Base-by-base conservation (phyloP, 2,113 vertebrate species). In the Leptobrachium leishanense region DNA sequence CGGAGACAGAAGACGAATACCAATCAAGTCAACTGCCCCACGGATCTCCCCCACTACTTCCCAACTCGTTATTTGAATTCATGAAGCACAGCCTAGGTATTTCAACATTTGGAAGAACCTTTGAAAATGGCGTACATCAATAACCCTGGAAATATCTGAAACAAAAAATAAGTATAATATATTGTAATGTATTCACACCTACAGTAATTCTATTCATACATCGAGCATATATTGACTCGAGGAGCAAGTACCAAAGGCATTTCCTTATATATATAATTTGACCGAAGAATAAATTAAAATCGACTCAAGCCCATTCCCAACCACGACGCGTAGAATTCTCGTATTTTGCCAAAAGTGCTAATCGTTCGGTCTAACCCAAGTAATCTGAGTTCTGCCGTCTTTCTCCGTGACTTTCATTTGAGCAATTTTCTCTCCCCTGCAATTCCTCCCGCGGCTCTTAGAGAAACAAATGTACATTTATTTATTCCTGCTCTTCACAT, bases 341-440 rank as follows among this genome's bases (percentile, higher is more conserved):
- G 31, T 75, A 13, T 68, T 43, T 57, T 77, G 53, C 65, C 65
- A 77, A 13, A 69, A 54, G 42, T 55, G 20, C 55, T 69, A 70
- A 59, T 77, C 75, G 41, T 40, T 5, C 2, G 2, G 8, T 46
- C 20, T 11, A 31, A 13, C 40, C 4, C 42, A 42, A 77, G 50
- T 70, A 77, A 77, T 77, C 67, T 69, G 66, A 63, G 66, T 69
- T 70, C 41, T 70, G 67, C 75, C 59, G 66, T 69, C 75, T 77
- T 43, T 13, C 39, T 76, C 66, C n/a, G 46, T 39, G 11, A 31
- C 75, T 68, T 68, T 68, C 5, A 68, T 76, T 68, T 12, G 6
- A 76, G 44, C 73, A 67, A 64, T 54, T 63, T 76, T 64, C 46
- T 43, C 65, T 31, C 65, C 7, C 54, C 42, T 39, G 46, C 41